Percentiles rank a stretch among this genome's conserved stretches.
Conservation (phyloP, 2,888 invertebrate genomes). For the Oligia fasciuncula region DNA sequence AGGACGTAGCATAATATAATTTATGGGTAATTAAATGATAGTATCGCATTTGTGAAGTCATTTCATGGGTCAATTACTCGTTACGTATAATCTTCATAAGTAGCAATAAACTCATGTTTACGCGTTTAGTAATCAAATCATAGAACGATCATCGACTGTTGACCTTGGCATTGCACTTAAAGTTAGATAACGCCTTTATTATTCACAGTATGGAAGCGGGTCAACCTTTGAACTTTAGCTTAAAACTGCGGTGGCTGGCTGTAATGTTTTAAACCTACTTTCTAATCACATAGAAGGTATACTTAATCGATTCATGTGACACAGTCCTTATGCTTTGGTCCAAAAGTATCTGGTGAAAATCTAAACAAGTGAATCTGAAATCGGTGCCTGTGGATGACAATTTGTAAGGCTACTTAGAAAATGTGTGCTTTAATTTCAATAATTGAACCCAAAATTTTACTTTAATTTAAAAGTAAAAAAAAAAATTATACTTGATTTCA, state of each 20-base stretch:
- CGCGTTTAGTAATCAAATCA: not conserved
- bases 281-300: not conserved
- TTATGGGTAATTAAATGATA: too few species aligned
- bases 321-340: not conserved
- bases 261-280: not conserved
- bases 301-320: too few species aligned
- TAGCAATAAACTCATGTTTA: not conserved
- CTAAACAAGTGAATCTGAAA: not conserved
- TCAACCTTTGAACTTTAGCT: not conserved
- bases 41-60: too few species aligned
- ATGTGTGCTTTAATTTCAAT: not conserved
- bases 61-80: too few species aligned
- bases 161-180: conserved; percentile 26
- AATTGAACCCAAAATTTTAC: not conserved
- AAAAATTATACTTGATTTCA: too few species aligned
- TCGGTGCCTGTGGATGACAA: too few species aligned
- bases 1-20: too few species aligned
- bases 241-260: not conserved
- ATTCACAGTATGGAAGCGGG: not conserved
- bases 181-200: conserved; percentile 3
- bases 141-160: conserved; percentile 17
- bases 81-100: not conserved
- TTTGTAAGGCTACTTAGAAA: not conserved
- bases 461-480: too few species aligned
- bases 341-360: not conserved